Conservation (phyloP, 2,888 invertebrate species). For the Sepiola atlantica region DNA sequence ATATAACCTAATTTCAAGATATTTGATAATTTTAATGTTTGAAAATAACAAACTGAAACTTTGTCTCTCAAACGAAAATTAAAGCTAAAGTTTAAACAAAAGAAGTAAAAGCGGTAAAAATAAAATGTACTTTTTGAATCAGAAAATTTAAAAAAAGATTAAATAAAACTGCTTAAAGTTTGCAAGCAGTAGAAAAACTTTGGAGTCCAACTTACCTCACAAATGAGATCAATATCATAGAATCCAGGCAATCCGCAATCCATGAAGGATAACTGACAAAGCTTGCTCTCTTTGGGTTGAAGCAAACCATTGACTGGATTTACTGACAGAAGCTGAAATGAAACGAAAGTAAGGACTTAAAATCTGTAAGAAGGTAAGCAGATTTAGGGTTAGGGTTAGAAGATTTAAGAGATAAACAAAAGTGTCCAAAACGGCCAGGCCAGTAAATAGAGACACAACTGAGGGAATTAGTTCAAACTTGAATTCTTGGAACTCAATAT, state of each 20-base stretch:
- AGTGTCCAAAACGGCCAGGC: neutral
- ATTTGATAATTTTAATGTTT: no score
- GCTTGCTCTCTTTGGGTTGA: conserved; percentile 66
- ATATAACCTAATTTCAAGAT: no score
- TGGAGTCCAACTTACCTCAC: conserved; percentile 69
- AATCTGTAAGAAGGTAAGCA: neutral
- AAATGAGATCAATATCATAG: conserved; percentile 74
- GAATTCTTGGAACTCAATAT: no score
- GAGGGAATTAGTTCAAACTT: no score
- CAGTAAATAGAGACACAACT: neutral
- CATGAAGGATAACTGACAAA: conserved; percentile 72
- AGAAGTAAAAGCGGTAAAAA: neutral
- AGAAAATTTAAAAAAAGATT: neutral
- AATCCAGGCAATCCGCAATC: conserved; percentile 72
- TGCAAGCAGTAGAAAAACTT: neutral
- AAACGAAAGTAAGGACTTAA: neutral
- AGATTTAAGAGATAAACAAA: neutral
- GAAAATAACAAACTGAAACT: neutral
- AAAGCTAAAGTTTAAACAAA: neutral
- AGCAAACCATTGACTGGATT: conserved; percentile 68
- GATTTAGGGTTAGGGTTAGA: no score
- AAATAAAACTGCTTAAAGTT: neutral
- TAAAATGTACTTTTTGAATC: neutral
- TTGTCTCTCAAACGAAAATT: neutral
- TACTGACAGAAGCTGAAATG: conserved; percentile 70